Evolutionary conservation across 1,140 invertebrate genomes (phyloP).

Genomic region (Apis cerana): DNA sequence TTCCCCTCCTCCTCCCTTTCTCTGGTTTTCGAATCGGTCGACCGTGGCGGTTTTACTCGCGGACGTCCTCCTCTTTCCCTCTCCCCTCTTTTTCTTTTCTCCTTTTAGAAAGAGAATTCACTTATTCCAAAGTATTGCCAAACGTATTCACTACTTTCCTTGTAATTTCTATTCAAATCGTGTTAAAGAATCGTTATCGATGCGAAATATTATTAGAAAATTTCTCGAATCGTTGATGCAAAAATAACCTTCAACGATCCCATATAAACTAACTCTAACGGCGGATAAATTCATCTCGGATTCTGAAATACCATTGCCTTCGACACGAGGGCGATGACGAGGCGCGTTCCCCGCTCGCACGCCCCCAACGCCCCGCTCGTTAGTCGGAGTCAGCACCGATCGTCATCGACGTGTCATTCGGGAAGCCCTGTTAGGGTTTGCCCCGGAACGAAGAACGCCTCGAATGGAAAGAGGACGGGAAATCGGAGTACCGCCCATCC

Average conservation of each 20-base stretch:
- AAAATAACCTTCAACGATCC: too few species aligned
- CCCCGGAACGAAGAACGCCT: slow-evolving; percentile 43
- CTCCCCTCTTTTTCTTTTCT: neutral
- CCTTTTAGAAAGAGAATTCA: neutral
- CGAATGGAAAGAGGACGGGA: slow-evolving; percentile 18
- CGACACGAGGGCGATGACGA: slow-evolving; percentile 73
- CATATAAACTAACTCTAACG: too few species aligned
- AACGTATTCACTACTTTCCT: too few species aligned
- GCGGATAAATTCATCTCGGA: too few species aligned
- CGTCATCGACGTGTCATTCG: slow-evolving; percentile 82
- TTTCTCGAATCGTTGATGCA: too few species aligned
- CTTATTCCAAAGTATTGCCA: neutral
- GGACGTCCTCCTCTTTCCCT: slow-evolving; percentile 60
- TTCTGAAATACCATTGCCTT: neutral
- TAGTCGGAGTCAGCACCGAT: slow-evolving; percentile 80
- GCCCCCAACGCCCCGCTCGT: slow-evolving; percentile 80
- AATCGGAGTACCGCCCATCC: slow-evolving; percentile 64
- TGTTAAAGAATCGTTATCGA: too few species aligned
- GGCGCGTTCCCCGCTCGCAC: slow-evolving; percentile 75
- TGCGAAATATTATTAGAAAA: too few species aligned
- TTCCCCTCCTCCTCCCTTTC: neutral
- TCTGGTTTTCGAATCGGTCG: slow-evolving; percentile 64
- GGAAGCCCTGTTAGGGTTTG: slow-evolving; percentile 8
- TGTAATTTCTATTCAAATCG: too few species aligned
- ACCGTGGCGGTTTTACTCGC: slow-evolving; percentile 64